phyloP scores from a whole-genome alignment of 1,140 invertebrate genomes.

The Cotesia chilonis region DNA sequence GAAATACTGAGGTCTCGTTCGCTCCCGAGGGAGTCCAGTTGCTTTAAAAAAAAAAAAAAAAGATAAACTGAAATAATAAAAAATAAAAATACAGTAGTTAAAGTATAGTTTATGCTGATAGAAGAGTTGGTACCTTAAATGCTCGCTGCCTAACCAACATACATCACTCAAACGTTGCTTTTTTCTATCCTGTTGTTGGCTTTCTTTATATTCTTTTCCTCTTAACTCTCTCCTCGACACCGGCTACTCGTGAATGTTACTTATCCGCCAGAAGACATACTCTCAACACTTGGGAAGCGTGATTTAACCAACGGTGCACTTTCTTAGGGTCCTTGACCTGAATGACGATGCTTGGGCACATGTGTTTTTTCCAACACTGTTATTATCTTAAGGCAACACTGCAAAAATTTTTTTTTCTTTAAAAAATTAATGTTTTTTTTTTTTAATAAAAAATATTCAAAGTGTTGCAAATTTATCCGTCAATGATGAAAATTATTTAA shows the following conservation, averaged over 20 bases:
- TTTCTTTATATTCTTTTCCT: constrained; percentile 34
- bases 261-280: constrained; percentile 6
- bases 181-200: constrained; percentile 7
- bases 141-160: constrained; percentile 7
- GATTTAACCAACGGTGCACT: constrained; percentile 37
- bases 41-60: constrained; percentile 14
- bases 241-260: constrained; percentile 5
- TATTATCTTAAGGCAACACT: constrained; percentile 27
- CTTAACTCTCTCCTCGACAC: constrained; percentile 1
- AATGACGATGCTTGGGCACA: constrained; percentile 26
- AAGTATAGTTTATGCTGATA: constrained; percentile 2
- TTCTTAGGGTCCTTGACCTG: constrained; percentile 30
- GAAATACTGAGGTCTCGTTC: constrained; percentile 49
- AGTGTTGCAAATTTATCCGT: too few relatives aligned
- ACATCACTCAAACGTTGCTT: constrained; percentile 6
- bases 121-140: not conserved
- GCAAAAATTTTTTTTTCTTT: constrained; percentile 8
- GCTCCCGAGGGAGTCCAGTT: constrained; percentile 39
- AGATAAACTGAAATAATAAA: not conserved
- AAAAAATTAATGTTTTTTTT: too few relatives aligned
- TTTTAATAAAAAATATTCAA: too few relatives aligned
- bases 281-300: constrained; percentile 27
- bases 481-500: too few relatives aligned
- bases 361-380: constrained; percentile 9
- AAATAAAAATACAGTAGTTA: not conserved